Base-by-base conservation (phyloP, 1,140 invertebrate species). In the Drosophila lacteicornis region DNA sequence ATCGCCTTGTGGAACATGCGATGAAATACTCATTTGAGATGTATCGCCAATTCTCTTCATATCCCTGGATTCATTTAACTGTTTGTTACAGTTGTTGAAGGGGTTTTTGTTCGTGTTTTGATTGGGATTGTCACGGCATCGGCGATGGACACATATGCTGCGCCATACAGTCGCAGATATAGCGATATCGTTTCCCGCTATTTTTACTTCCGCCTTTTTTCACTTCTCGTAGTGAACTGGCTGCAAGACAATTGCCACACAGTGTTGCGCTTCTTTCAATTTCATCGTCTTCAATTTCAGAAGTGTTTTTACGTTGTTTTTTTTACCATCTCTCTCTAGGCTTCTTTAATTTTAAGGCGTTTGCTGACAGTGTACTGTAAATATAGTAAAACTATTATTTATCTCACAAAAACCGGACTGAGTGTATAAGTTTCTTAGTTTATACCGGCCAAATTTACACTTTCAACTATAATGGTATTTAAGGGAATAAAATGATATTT, bases 121-220 rank as follows among this genome's bases (percentile, higher is more conserved):
- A 88, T 83, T 87, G 83, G 46, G 58, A 87, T 83, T 83, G 84
- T 88, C 78, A 87, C 66, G 84, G 84, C 78, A 84, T 80, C 83
- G 33, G 84, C 77, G 58, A 69, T 66, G 70, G 76, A 68, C 79
- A 75, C 70, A 75, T 50, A 51, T 33, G 42, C 60, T 83, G 33
- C 15, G 17, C 22, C 62, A 27, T 17, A 56, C 33, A 70, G 27
- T 30, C 53, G 8, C 50, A 49, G 69, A 38, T 71, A 71, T 38
- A 17, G 27, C 2, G 36, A 70, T 71, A 25, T 25, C 17, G 12
- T 11, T 19, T 73, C 11, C 15, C 43, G 11, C 8, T 79, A 40
- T 25, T 49, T 57, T 40, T 33, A 17, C 15, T 40, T 62, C 6
- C 45, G 1, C 9, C 49, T 59, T 65, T 60, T 61, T 61, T 63